Base-by-base conservation (phyloP, 2,113 vertebrate species). In the Indicator maculatus region DNA sequence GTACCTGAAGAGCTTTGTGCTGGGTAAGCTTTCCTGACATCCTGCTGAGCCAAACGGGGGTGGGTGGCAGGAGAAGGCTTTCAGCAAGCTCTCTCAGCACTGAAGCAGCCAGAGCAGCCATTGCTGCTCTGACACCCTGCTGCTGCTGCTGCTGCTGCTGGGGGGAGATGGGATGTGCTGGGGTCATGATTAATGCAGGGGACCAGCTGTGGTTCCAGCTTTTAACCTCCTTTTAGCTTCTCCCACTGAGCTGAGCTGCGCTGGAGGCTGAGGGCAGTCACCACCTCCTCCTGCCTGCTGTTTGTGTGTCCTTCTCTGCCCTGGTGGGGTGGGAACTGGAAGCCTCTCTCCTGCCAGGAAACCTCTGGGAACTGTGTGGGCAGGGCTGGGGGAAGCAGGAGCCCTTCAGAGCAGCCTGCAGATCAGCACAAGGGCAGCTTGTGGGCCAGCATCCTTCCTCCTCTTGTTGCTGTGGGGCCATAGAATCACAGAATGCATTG, bases 121-220 rank as follows among this genome's bases (percentile, higher is more conserved):
- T 88, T 58, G 33, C 80, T 88, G n/a, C n/a, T n/a, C n/a, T n/a
- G 88, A 52, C 87, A 89, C 7, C 79, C 87, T 71, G 79, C 91
- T 91, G 87, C 79, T 91, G 9, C 0, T 33, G 87, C 87, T 71
- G 79, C 91, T 91, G 87, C 79, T 91, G 9, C 0, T 33, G 87
- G 75, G 23, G 50, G 50, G 67, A 89, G 78, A 45, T 58, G 78
- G 55, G 8, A 2, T 67, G 71, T 87, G 82, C 85, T 66, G 76
- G 67, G 72, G 60, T 87, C 77, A 88, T 88, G 91, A 96, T 96
- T 94, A 95, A 92, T 94, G 88, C 90, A 92, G 75, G 36, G 69
- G 86, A 83, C 69, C 87, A 20, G 16, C 89, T 30, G 76, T n/a
- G 27, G 67, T 23, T 91, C 38, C 50, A 60, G 93, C 91, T 89